These are phyloP conservation scores for Knipowitschia caucasica DNA, from an alignment of 2,797 vertebrate species.

Conservation along the genomic window DNA sequence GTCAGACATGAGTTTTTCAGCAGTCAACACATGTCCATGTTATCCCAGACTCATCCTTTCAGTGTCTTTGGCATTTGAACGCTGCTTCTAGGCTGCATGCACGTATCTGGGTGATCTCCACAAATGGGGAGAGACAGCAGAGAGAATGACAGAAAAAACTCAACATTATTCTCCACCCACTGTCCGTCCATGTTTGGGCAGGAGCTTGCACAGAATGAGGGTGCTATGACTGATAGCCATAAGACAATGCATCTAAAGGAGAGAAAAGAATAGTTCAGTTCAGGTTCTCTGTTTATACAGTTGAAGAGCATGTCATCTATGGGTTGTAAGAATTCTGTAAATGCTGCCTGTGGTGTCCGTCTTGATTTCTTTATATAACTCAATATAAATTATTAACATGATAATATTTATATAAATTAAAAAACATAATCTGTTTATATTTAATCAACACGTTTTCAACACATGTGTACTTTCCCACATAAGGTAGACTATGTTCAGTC, in stretches of 20 bases:
- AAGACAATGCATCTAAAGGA: conserved; percentile 55
- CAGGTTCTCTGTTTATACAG: neutral
- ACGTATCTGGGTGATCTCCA: conserved; percentile 51
- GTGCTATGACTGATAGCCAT: conserved; percentile 62
- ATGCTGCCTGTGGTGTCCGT: too few species aligned
- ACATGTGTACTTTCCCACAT: neutral
- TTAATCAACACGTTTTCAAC: neutral
- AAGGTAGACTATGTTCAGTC: neutral
- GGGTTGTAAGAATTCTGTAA: too few species aligned
- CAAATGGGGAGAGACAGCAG: conserved; percentile 34
- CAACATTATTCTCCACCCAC: conserved; percentile 46
- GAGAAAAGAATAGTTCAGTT: conserved; percentile 26
- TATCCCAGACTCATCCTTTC: conserved; percentile 20
- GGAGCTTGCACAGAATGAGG: conserved; percentile 35
- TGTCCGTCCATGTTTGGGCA: conserved; percentile 68
- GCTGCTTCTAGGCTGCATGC: conserved; percentile 37
- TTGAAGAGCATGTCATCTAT: too few species aligned
- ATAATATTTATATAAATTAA: too few species aligned
- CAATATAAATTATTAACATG: too few species aligned
- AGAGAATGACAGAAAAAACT: conserved; percentile 53
- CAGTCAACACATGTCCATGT: conserved; percentile 30
- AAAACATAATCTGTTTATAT: too few species aligned
- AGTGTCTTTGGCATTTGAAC: conserved; percentile 52
- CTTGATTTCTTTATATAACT: too few species aligned
- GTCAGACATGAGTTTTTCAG: conserved; percentile 30